These are phyloP conservation scores for Pungitius pungitius DNA, from an alignment of 2,113 vertebrate genomes.

Conservation along the genomic window DNA sequence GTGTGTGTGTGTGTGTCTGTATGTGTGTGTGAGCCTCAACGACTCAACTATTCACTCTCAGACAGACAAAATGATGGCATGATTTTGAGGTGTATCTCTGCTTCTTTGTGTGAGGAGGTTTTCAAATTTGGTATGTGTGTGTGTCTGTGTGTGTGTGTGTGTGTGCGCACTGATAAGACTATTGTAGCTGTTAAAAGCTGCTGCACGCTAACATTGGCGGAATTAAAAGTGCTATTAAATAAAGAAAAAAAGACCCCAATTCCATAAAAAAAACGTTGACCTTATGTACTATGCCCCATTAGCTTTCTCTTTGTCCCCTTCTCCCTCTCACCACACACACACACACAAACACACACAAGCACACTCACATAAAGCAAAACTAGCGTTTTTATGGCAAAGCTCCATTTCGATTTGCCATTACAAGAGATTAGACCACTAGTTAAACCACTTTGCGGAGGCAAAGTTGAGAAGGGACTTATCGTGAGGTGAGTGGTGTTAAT, in stretches of 20 bases:
- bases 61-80: conserved; percentile 62
- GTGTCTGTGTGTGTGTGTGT: conserved; percentile 10
- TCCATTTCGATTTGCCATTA: conserved; percentile 65
- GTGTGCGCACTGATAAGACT: conserved; percentile 35
- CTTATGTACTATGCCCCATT: conserved; percentile 50
- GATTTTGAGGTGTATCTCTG: conserved; percentile 57
- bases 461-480: conserved; percentile 49
- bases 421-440: conserved; percentile 25
- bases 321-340: conserved; percentile 9
- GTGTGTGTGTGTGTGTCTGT: conserved; percentile 44
- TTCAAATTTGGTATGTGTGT: conserved; percentile 32
- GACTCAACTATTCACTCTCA: conserved; percentile 53
- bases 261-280: conserved; percentile 66
- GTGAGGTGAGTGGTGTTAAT: conserved; percentile 55
- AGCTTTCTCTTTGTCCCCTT: conserved; percentile 24
- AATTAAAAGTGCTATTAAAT: conserved; percentile 48
- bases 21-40: conserved; percentile 47
- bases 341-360: not conserved
- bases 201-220: conserved; percentile 27
- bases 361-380: conserved; percentile 22
- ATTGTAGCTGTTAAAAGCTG: conserved; percentile 51
- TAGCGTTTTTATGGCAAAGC: conserved; percentile 26
- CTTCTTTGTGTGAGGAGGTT: conserved; percentile 45
- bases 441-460: conserved; percentile 44
- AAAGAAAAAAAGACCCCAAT: conserved; percentile 53